Percentiles rank a stretch among this genome's conserved stretches.
These are phyloP conservation scores for Tenodera sinensis DNA, from an alignment of 2,888 invertebrate genomes.

Conservation along the genomic window DNA sequence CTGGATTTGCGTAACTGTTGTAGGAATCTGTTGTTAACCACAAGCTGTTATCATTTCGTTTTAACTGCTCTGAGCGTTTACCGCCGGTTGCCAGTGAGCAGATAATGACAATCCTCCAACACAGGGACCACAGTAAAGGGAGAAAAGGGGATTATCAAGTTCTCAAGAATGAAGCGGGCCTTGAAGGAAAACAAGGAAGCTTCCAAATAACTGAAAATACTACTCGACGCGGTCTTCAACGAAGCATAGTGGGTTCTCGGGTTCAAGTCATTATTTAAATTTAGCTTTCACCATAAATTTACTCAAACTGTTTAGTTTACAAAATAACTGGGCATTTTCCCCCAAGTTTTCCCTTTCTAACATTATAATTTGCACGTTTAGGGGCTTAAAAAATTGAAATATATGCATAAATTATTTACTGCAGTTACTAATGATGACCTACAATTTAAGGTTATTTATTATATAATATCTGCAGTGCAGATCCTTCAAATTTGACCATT, in stretches of 20 bases:
- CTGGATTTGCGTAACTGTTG: no score
- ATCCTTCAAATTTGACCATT: no score
- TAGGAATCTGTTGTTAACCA: not conserved
- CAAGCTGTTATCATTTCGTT: not conserved
- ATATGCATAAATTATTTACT: no score
- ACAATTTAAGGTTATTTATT: no score
- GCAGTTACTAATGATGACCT: no score
- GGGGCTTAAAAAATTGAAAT: no score
- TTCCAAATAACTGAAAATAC: not conserved
- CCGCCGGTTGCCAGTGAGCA: not conserved
- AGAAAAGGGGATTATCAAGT: not conserved
- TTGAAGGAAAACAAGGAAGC: not conserved
- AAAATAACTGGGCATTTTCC: no score
- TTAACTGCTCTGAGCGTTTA: not conserved
- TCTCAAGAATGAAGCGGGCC: not conserved
- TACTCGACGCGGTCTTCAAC: not conserved
- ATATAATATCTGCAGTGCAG: no score
- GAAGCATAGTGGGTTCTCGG: not conserved
- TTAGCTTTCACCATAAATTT: not conserved
- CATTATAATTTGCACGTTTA: no score
- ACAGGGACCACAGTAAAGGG: not conserved
- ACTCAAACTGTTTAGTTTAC: no score
- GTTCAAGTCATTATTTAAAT: not conserved
- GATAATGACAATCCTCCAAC: not conserved
- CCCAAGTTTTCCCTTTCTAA: no score